Evolutionary conservation across 2,797 vertebrate species (phyloP).

Genomic region (Mionectes olivaceus): DNA sequence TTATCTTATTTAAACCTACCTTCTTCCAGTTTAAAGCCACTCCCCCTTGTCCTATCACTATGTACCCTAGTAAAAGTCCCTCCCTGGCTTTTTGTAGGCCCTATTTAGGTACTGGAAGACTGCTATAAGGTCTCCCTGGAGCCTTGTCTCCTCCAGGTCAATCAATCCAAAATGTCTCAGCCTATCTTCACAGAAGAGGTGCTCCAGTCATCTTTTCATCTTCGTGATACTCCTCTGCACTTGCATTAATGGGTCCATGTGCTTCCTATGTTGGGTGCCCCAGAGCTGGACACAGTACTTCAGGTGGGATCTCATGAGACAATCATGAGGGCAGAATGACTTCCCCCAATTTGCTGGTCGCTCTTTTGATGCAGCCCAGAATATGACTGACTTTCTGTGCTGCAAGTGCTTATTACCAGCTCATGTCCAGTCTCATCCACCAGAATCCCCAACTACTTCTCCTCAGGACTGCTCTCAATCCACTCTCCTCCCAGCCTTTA

Average conservation of each 20-base stretch:
- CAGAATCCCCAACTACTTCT: background rate
- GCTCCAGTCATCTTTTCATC: background rate
- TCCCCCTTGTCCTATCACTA: background rate
- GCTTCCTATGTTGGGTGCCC: background rate
- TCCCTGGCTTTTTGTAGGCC: too few species aligned
- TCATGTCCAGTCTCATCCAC: background rate
- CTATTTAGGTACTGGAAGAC: background rate
- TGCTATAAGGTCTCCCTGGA: background rate
- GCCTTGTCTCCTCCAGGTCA: background rate
- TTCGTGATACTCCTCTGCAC: rapidly evolving
- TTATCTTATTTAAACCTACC: background rate
- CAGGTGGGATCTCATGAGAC: background rate
- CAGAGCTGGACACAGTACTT: background rate
- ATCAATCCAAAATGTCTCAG: background rate
- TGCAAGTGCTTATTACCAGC: background rate
- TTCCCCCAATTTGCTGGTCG: background rate
- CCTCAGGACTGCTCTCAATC: background rate
- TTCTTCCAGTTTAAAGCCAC: background rate
- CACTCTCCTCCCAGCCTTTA: background rate
- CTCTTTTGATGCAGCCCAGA: background rate
- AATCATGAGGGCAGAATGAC: background rate
- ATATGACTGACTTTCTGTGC: background rate
- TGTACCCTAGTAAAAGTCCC: background rate
- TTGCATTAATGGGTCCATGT: rapidly evolving
- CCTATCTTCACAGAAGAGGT: background rate